Base-by-base conservation (phyloP, 2,113 vertebrate species). In the Raja brachyura region DNA sequence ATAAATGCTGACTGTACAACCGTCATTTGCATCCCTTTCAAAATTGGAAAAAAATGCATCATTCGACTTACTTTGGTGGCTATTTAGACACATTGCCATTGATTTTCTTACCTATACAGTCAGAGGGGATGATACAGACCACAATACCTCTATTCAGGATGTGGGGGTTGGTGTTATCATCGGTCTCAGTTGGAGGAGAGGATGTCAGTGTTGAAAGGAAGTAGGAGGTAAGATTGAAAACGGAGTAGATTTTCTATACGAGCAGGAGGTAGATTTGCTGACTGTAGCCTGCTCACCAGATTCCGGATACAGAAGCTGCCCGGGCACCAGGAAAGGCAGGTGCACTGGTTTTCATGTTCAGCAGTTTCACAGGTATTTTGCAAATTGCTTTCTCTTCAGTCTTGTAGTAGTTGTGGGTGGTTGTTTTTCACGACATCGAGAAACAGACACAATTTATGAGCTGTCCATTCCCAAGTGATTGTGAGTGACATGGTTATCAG, bases 71-170 rank as follows among this genome's bases (percentile, higher is more conserved):
- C 59, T 88, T 63, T 8, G 59, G 28, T 66, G 28, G 5, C 5
- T 63, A 18, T n/a, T 88, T 31, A n/a, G 83, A 6, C 4, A 31
- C 28, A 63, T 22, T 16, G 6, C 59, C 59, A 88, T 33, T 61
- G 59, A 88, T 63, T 88, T 66, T n/a, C 7, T 31, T 59, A 61
- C 59, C 59, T 63, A 31, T 88, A 18, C 63, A 14, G 63, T 88
- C 83, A 88, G 59, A 63, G 83, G 83, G 79, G 83, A 18, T 66
- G 28, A 14, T 13, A 18, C 56, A 31, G 59, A 61, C 83, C 56
- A 88, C 83, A 31, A 31, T 31, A 63, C 83, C 59, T 31, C 83
- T 88, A 63, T 61, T 66, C 59, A 86, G 83, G 83, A 88, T 63
- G 83, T 63, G 59, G 83, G 83, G n/a, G 83, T 63, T 88, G 83